Evolutionary conservation across 2,113 vertebrate genomes (phyloP).

Genomic region (Pelecanoides urinatrix): DNA sequence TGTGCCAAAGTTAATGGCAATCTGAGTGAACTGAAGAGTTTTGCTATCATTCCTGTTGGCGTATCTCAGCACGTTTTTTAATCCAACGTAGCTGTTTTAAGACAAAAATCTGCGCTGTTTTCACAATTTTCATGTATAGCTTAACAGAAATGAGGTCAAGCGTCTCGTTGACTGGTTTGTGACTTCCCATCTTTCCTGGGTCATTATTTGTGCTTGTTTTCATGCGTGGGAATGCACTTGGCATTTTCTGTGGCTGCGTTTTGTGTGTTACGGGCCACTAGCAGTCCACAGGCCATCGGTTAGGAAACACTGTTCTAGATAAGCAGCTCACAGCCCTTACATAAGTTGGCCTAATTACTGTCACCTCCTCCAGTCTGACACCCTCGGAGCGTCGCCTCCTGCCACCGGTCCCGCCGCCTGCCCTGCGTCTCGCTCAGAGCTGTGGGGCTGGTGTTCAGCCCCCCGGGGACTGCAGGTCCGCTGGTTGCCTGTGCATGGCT

Average conservation of each 20-base stretch:
- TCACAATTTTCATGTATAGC: background rate
- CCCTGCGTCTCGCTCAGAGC: rapidly evolving
- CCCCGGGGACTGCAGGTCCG: background rate
- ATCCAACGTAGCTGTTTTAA: background rate
- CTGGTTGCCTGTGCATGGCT: background rate
- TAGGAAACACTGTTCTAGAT: background rate
- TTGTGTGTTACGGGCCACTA: background rate
- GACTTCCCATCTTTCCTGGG: background rate
- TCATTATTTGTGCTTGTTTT: background rate
- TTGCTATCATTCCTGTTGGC: rapidly evolving
- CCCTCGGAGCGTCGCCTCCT: background rate
- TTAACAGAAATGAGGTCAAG: background rate
- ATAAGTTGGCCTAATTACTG: background rate
- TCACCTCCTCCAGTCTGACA: background rate
- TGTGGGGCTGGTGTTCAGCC: background rate
- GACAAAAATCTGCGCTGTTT: background rate
- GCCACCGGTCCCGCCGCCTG: background rate
- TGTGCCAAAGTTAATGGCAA: background rate
- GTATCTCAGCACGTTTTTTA: background rate
- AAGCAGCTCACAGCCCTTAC: background rate
- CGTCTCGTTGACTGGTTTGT: rapidly evolving
- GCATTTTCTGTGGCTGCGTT: background rate
- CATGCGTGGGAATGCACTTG: rapidly evolving
- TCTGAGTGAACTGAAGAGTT: background rate
- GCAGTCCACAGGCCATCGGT: background rate